These are phyloP conservation scores for Panagrolaimus sp. DNA, from an alignment of 1,140 invertebrate species.

Conservation along the genomic window DNA sequence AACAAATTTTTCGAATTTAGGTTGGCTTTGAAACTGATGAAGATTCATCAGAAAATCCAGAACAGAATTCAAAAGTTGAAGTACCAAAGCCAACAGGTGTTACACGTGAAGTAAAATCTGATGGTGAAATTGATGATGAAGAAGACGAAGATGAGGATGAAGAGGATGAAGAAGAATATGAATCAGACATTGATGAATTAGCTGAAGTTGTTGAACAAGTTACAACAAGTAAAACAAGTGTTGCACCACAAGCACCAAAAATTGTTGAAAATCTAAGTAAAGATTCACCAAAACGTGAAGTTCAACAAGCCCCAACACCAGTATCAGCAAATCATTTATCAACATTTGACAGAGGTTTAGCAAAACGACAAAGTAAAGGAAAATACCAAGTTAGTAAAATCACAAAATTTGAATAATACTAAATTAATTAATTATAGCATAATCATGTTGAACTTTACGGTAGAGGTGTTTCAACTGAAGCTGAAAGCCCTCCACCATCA, in stretches of 20 bases:
- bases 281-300: conserved; percentile 22
- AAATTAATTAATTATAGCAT: conserved; percentile 35
- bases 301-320: conserved; percentile 13
- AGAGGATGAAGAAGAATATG: conserved; percentile 55
- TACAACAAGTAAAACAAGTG: neutral
- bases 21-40: conserved; percentile 55
- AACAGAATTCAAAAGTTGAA: neutral
- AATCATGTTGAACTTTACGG: conserved; percentile 51
- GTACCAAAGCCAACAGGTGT: neutral
- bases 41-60: conserved; percentile 42
- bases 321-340: conserved; percentile 40
- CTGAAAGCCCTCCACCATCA: conserved; percentile 46
- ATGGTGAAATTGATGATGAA: conserved; percentile 35
- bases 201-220: conserved; percentile 54
- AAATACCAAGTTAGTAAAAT: conserved; percentile 53
- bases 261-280: conserved; percentile 43
- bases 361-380: conserved; percentile 57
- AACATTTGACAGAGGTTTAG: conserved; percentile 52
- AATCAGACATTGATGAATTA: conserved; percentile 57
- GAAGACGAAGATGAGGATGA: conserved; percentile 37
- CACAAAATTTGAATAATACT: conserved; percentile 7
- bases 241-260: conserved; percentile 28
- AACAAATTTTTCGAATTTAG: neutral
- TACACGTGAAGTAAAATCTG: conserved; percentile 12
- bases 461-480: conserved; percentile 56